Evolutionary conservation across 1,140 invertebrate species (phyloP).

Genomic region (Lepidurus apus): DNA sequence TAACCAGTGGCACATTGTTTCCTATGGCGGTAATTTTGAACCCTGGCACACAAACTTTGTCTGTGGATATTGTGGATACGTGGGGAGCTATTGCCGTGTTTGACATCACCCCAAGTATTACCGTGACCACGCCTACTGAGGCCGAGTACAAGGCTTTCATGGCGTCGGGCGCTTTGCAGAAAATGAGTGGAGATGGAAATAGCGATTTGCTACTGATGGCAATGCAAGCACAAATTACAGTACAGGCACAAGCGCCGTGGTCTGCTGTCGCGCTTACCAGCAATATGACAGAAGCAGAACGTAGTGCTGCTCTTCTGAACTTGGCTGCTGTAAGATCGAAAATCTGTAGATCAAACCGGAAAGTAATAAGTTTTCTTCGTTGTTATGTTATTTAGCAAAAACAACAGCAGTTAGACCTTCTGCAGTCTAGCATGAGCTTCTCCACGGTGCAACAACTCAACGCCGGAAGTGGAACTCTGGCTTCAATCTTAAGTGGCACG

Average conservation of each 20-base stretch:
- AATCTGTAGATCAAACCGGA: background rate
- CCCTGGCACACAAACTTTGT: conserved; percentile 31
- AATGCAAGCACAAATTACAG: conserved; percentile 28
- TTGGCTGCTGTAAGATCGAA: conserved; percentile 23
- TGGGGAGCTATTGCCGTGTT: conserved; percentile 33
- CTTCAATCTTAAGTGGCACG: conserved; percentile 18
- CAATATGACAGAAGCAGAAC: background rate
- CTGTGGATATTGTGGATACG: conserved; percentile 34
- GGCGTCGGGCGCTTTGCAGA: conserved; percentile 2
- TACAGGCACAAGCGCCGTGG: conserved; percentile 29
- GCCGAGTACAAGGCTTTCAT: conserved; percentile 1
- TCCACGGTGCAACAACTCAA: conserved; percentile 25
- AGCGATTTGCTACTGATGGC: conserved; percentile 35
- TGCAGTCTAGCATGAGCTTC: conserved; percentile 34
- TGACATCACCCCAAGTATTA: background rate
- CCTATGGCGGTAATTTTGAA: conserved; percentile 31
- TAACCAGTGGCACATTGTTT: conserved; percentile 16
- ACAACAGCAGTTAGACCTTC: conserved; percentile 22
- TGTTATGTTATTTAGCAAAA: conserved; percentile 31
- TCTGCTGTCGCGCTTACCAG: background rate
- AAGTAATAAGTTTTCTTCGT: background rate
- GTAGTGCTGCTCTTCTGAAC: background rate
- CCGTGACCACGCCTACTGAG: background rate
- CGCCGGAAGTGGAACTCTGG: conserved; percentile 27
- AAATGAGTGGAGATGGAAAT: conserved; percentile 32